These are phyloP conservation scores for Luperina testacea DNA, from an alignment of 2,888 invertebrate genomes.

Conservation along the genomic window DNA sequence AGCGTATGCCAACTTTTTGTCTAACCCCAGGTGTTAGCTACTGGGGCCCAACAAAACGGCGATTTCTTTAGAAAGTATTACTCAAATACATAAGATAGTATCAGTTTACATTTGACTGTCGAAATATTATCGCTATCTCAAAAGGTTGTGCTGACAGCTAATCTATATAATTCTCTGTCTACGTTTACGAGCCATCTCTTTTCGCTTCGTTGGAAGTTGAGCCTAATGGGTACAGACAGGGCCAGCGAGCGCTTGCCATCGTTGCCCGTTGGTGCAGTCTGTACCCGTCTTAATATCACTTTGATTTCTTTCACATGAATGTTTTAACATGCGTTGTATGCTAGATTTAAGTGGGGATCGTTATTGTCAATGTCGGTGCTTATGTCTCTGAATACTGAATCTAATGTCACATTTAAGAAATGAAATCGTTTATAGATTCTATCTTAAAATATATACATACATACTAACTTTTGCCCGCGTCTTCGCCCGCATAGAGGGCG, in stretches of 20 bases:
- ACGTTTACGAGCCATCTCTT: slow-evolving; percentile 13
- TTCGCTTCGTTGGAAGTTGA: slow-evolving; percentile 22
- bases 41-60: neutral
- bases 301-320: neutral
- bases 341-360: neutral
- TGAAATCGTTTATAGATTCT: neutral
- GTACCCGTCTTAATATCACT: slow-evolving; percentile 3
- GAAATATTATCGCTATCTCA: neutral
- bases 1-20: neutral
- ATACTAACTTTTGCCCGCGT: neutral
- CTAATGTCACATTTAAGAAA: neutral
- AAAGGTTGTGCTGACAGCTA: neutral
- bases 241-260: neutral
- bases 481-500: neutral
- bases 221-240: neutral
- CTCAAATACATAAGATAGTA: neutral
- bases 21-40: neutral
- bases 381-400: neutral
- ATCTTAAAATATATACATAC: neutral
- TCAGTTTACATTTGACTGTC: neutral
- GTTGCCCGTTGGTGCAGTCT: neutral
- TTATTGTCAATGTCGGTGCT: neutral
- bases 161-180: neutral
- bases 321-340: slow-evolving; percentile 3
- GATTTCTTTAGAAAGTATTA: neutral